Evolutionary conservation across 2,888 invertebrate genomes (phyloP).

Genomic region (Meiosimyza decipiens): DNA sequence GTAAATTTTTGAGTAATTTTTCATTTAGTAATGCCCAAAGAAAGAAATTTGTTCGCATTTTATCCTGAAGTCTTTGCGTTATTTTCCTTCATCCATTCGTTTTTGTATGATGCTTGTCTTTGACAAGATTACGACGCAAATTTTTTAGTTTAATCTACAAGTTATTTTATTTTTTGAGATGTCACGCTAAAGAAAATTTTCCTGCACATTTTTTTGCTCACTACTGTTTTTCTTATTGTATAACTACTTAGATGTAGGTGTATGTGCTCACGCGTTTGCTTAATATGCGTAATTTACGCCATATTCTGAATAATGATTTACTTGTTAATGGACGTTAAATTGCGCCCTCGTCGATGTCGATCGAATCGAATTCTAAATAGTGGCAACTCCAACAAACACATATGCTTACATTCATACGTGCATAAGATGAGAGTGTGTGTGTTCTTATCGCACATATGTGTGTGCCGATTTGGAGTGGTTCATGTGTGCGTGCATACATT

Average conservation of each 20-base stretch:
- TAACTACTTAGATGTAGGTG: constrained; percentile 19
- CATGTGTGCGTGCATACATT: background rate
- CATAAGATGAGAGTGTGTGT: background rate
- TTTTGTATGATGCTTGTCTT: no score
- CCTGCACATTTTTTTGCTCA: no score
- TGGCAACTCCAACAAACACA: constrained; percentile 6
- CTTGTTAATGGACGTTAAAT: constrained; percentile 9
- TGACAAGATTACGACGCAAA: no score
- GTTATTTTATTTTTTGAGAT: no score
- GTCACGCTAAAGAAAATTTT: no score
- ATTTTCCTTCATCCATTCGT: no score
- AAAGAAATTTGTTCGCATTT: no score
- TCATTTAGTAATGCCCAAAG: no score
- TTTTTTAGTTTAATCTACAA: no score
- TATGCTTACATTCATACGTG: constrained; percentile 7
- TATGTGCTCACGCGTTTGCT: constrained; percentile 3
- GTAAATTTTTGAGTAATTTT: no score
- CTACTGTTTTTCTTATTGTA: background rate
- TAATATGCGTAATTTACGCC: constrained; percentile 13
- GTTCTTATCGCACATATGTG: background rate
- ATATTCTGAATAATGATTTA: background rate
- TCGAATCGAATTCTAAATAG: constrained; percentile 10
- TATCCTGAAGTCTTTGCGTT: no score
- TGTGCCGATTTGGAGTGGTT: constrained; percentile 19
- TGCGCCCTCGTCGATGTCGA: constrained; percentile 29